Conservation (phyloP, 2,888 invertebrate genomes). For the Lingula anatina region DNA sequence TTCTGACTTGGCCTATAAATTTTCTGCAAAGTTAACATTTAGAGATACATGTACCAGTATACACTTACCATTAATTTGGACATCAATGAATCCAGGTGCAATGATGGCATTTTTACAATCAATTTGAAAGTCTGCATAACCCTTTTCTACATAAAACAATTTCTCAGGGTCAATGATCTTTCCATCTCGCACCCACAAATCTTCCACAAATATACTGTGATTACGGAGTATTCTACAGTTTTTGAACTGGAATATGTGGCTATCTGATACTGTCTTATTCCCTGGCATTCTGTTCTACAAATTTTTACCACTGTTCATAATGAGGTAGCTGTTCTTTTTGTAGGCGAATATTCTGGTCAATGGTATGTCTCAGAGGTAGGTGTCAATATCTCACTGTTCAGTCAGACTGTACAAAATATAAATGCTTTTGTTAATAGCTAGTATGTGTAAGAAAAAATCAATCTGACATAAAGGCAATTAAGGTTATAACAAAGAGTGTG, state of each 20-base stretch:
- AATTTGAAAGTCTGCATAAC: conserved; percentile 64
- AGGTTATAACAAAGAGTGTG: too few species aligned
- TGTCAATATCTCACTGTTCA: too few species aligned
- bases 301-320: too few species aligned
- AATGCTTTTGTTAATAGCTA: too few species aligned
- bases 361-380: too few species aligned
- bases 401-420: too few species aligned
- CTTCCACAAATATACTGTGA: conserved; percentile 71
- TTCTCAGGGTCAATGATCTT: conserved; percentile 84
- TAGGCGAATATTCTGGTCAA: too few species aligned
- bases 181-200: conserved; percentile 85
- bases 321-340: too few species aligned
- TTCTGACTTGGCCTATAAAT: conserved; percentile 67
- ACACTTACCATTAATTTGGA: conserved; percentile 89
- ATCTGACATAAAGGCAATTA: too few species aligned
- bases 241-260: conserved; percentile 29
- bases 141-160: conserved; percentile 84
- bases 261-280: too few species aligned
- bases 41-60: conserved; percentile 58
- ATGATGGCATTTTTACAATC: conserved; percentile 79
- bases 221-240: conserved; percentile 72
- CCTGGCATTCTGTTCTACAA: too few species aligned
- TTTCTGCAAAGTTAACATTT: conserved; percentile 70
- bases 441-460: too few species aligned
- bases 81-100: conserved; percentile 92